Evolutionary conservation across 2,113 vertebrate species (phyloP), one percentile per base, ranked within the genome.

Genomic region (Elgaria multicarinata): DNA sequence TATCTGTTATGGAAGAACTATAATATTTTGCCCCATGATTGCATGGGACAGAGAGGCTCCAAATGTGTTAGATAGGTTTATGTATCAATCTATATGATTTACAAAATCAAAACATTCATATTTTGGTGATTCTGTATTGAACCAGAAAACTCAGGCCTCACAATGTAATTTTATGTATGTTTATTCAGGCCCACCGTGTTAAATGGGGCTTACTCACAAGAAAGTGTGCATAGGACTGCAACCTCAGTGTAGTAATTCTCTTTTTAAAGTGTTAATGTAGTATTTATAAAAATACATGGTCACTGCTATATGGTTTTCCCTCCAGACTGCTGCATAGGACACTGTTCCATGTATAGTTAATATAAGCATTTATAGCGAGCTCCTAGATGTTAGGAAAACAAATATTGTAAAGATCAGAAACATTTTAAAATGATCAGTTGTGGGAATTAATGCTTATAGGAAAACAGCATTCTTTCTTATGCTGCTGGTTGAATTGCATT

Each of bases 391-490:
- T 95, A 94, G 93, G 85, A 94, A 94, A 95, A 94, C 92, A 96
- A 96, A 96, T 95, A 96, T 67, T 96, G 89, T 95, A 95, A 97
- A 96, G 93, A 96, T 96, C 92, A 97, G 95, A 95, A 97, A 97
- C 92, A 93, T 97, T 95, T 96, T 93, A 94, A 97, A 95, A 94
- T 89, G 69, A 94, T 95, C 88, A 94, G 94, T 96, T 96, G 93
- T 95, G 96, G 97, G 95, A 96, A 97, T 97, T 96, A 92, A 90
- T 95, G 95, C 96, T 96, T 96, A 93, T 93, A 96, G 95, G 95
- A 95, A 95, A 97, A 90, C 93, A 96, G 77, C 92, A 95, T 92
- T 95, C 93, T 96, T 95, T 94, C 93, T 96, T 95, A 90, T 94
- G 93, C 93, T 96, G 95, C 90, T 95, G 93, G 93, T 96, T 95